Percentiles rank a stretch among this genome's conserved stretches.
Conservation (phyloP, 2,797 vertebrate species). For the Ctenopoma kingsleyae region DNA sequence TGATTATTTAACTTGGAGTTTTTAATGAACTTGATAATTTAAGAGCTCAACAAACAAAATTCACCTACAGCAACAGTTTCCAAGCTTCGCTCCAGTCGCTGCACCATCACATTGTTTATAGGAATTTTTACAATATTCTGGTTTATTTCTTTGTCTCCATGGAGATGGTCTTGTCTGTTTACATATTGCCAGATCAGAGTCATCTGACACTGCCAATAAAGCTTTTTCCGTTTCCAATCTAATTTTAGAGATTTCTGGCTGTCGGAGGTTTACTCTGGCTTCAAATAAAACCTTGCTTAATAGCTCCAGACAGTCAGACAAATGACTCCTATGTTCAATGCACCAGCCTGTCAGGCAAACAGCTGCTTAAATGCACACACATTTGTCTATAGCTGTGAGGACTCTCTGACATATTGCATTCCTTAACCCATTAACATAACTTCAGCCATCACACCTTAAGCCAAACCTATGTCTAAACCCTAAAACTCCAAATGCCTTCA, state of each 20-base stretch:
- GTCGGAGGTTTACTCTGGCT: constrained; percentile 69
- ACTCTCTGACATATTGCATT: background rate
- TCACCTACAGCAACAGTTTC: constrained; percentile 37
- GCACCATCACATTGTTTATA: constrained; percentile 54
- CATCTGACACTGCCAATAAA: constrained; percentile 74
- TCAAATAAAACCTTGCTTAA: constrained; percentile 76
- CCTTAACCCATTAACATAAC: background rate
- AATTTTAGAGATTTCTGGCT: constrained; percentile 71
- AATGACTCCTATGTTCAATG: constrained; percentile 62
- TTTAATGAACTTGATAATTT: constrained; percentile 54
- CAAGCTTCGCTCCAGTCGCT: constrained; percentile 20
- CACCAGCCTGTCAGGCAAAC: constrained; percentile 43
- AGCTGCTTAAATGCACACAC: constrained; percentile 20
- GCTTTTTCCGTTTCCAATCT: constrained; percentile 73
- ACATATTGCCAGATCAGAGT: constrained; percentile 68
- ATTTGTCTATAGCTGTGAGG: background rate
- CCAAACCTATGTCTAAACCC: background rate
- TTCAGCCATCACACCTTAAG: background rate
- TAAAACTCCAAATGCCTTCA: background rate
- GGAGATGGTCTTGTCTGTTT: constrained; percentile 69
- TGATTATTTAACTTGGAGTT: constrained; percentile 65
- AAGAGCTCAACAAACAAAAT: constrained; percentile 39
- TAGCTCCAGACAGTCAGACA: constrained; percentile 66
- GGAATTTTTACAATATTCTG: constrained; percentile 61
- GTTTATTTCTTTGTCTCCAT: constrained; percentile 76